Base-by-base conservation (phyloP, 2,113 vertebrate species). In the Ictalurus furcatus region DNA sequence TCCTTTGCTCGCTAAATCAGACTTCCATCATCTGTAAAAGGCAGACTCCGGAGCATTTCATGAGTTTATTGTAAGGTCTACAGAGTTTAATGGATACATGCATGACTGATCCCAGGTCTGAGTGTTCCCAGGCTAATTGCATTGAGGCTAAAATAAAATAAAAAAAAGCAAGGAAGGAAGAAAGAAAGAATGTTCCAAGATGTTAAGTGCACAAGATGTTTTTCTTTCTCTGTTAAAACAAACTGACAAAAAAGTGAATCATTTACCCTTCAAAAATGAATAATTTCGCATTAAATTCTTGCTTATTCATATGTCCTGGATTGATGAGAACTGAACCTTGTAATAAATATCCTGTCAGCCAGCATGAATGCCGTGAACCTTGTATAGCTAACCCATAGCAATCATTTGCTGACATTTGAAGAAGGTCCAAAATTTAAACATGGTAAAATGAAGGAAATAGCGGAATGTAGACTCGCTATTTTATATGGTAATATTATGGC, bases 101-200 rank as follows among this genome's bases (percentile, higher is more conserved):
- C 67, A 87, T 87, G 81, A 87, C 78, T 59, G 88, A 86, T 86
- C 56, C 52, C 65, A 65, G 78, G 84, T 81, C 59, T 81, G 44
- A 85, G 40, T 69, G 44, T 85, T 85, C 78, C 85, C 54, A 85
- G 84, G 83, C 84, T 89, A 85, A 83, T 82, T 86, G 88, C 37
- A 21, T 23, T 65, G 52, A 83, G 59, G 65, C 34, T 25, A 81
- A 86, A 56, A 74, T 8, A 86, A 56, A 74, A 8, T 21, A 40
- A 28, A 16, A 79, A 19, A 19, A 14, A 14, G 12, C 6, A 52
- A 54, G 4, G 12, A 81, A 59, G 17, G 61, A 7, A 86, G 69
- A 56, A 89, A 83, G 44, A 58, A 58, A 54, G 40, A 87, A 87
- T 44, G 21, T 63, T 79, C 44, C 82, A 85, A 79, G 61, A 58